Evolutionary conservation across 2,113 vertebrate species (phyloP).

Genomic region (Oceanodroma tethys): DNA sequence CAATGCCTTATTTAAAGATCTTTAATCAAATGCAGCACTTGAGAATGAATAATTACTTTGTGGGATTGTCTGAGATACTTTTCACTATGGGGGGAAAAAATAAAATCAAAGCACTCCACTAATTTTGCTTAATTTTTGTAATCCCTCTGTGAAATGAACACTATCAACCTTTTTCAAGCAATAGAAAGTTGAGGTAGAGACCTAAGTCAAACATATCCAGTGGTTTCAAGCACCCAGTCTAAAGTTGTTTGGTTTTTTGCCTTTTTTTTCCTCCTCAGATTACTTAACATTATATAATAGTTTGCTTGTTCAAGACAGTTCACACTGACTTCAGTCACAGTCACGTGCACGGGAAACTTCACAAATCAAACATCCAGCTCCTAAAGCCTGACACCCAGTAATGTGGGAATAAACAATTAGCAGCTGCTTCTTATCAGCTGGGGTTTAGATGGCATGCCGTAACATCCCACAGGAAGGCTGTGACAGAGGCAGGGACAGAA

Average conservation of each 20-base stretch:
- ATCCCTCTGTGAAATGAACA: background rate
- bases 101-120: background rate
- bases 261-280: background rate
- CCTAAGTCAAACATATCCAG: background rate
- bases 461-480: background rate
- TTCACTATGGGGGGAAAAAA: background rate
- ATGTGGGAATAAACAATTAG: conserved; percentile 11
- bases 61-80: background rate
- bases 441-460: background rate
- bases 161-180: background rate
- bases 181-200: background rate
- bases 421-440: conserved; percentile 26
- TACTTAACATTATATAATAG: background rate
- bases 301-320: background rate
- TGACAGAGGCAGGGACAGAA: background rate
- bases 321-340: background rate
- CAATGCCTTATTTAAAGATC: background rate
- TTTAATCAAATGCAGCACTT: conserved; percentile 9
- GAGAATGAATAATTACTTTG: background rate
- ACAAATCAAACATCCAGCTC: background rate
- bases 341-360: background rate
- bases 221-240: background rate
- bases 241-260: background rate
- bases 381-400: background rate
- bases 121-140: background rate